A percentile compares a stretch with the other conserved stretches of the same genome.
phyloP scores from a whole-genome alignment of 92 coral and sea anemone species.

The Galaxea fascicularis region DNA sequence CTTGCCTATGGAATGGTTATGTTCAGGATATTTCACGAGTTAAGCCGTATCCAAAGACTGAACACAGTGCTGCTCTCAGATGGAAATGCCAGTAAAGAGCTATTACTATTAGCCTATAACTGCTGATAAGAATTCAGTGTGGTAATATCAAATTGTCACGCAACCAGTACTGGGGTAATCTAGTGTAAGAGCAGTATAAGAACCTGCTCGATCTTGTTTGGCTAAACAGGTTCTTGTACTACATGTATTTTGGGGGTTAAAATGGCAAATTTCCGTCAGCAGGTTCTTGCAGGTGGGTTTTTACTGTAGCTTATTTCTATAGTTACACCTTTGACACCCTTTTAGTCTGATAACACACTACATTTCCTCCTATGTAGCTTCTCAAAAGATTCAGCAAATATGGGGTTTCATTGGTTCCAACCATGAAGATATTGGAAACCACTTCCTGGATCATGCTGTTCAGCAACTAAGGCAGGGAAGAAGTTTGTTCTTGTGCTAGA shows the following conservation, averaged over 20 bases:
- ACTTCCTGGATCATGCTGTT: conserved; percentile 58
- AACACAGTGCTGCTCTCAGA: conserved; percentile 37
- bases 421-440: conserved; percentile 57
- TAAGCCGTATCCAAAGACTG: conserved; percentile 45
- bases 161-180: neutral
- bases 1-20: conserved; percentile 48
- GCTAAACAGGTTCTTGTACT: neutral
- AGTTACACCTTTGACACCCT: neutral
- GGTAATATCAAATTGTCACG: neutral
- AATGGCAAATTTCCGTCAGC: too few relatives aligned
- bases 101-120: neutral
- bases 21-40: conserved; percentile 45
- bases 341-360: neutral
- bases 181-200: too few relatives aligned
- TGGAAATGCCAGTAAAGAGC: conserved; percentile 63
- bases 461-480: conserved; percentile 43
- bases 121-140: neutral
- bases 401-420: conserved; percentile 36
- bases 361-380: conserved; percentile 32
- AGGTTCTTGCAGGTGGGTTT: too few relatives aligned
- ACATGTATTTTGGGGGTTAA: neutral
- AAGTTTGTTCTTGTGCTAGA: conserved; percentile 60
- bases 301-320: neutral
- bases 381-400: conserved; percentile 45
- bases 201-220: too few relatives aligned